Evolutionary conservation across 2,888 invertebrate genomes (phyloP), one percentile per base, ranked within the genome.

Genomic region (Choristoneura rosaceana): DNA sequence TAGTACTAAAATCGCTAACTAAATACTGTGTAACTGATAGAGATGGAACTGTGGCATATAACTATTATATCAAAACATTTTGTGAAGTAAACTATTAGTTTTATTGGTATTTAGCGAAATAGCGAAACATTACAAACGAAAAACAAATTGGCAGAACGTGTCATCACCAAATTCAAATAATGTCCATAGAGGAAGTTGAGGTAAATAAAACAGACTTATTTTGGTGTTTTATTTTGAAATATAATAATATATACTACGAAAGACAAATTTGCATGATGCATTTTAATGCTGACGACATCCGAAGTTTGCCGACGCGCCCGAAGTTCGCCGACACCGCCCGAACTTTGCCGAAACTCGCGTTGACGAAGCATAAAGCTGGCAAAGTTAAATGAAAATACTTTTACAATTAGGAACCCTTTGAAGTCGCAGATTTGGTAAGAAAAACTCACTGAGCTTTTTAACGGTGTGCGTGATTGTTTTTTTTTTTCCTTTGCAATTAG

Each of bases 331-430:
- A 62, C 41, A 10, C 45, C 52, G 34, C 1, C 61, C 66, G 45
- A 55, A 41, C 33, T 15, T 25, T 47, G 14, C 45, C 58, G 67
- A 62, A 65, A 66, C 60, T 50, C 52, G 52, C 14, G 43, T 45
- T 15, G 61, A 61, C 52, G 43, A 41, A 8, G 14, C 45, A 14
- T 41, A 50, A 55, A 60, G n/a, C 70, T 41, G 41, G 25, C 59
- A 34, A 71, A 71, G 71, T 71, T 71, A 67, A 62, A 71, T 71
- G 66, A 71, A 71, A 71, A 71, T 67, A 71, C 67, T 71, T 71
- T 58, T 8, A 62, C 47, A 71, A 71, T 71, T 67, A 58, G 55
- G 45, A 43, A 62, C 67, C 62, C 61, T 71, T 71, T 71, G 61
- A 71, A 62, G 71, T 62, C 55, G 17, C 43, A 50, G 59, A 60